phyloP scores from a whole-genome alignment of 2,797 vertebrate genomes.

The Champsocephalus esox region DNA sequence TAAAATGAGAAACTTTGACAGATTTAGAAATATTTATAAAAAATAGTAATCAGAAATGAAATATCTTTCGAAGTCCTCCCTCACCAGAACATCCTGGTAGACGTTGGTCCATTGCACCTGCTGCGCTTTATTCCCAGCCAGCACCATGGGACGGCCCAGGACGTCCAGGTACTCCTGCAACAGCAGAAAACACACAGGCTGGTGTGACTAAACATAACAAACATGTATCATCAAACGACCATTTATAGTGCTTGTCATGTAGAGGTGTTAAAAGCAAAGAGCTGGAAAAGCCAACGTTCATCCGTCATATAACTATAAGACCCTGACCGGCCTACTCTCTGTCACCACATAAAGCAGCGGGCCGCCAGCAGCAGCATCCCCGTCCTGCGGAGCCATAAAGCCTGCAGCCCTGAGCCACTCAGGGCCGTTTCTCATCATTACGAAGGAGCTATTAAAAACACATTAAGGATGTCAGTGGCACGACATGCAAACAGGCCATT shows the following conservation, averaged over 20 bases:
- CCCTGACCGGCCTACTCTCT: constrained; percentile 65
- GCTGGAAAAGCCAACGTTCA: constrained; percentile 56
- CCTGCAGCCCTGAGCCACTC: constrained; percentile 67
- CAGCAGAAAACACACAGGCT: constrained; percentile 32
- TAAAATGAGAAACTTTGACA: not conserved
- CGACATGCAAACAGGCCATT: constrained; percentile 63
- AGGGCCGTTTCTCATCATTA: constrained; percentile 82
- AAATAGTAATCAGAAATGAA: not conserved
- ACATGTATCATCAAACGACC: constrained; percentile 58
- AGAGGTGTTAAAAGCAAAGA: constrained; percentile 58
- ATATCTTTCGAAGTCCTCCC: constrained; percentile 8
- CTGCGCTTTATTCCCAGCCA: constrained; percentile 93
- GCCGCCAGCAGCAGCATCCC: constrained; percentile 51
- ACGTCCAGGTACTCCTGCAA: constrained; percentile 97
- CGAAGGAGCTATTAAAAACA: constrained; percentile 84
- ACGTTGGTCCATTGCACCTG: constrained; percentile 99
- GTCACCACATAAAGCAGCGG: constrained; percentile 75
- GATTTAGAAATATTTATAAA: not conserved
- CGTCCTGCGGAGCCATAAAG: constrained; percentile 69
- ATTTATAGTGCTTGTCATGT: constrained; percentile 57
- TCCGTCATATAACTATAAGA: constrained; percentile 75
- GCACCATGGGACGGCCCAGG: constrained; percentile 96
- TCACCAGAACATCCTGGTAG: constrained; percentile 98
- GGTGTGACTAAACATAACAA: constrained; percentile 27
- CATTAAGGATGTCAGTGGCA: constrained; percentile 76